A percentile compares a stretch with the other conserved stretches of the same genome.
Conservation (phyloP, 2,888 invertebrate species). For the Conops quadrifasciatus region DNA sequence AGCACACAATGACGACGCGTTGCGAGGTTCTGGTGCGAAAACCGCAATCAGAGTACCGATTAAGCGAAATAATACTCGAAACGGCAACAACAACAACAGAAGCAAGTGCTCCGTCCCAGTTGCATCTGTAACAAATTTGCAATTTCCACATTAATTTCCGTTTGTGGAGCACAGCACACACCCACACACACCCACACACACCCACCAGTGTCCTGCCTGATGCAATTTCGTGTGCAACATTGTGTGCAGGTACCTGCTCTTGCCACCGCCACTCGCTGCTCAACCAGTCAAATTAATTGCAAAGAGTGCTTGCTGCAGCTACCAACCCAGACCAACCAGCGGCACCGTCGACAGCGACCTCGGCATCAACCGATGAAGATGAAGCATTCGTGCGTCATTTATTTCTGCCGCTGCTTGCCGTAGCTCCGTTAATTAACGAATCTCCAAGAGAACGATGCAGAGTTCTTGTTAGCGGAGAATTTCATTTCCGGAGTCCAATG, state of each 20-base stretch:
- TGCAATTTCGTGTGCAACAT: too few species aligned
- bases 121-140: conserved; percentile 46
- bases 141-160: conserved; percentile 58
- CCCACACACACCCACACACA: neutral
- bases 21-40: conserved; percentile 3
- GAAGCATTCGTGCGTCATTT: conserved; percentile 21
- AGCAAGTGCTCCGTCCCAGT: conserved; percentile 21
- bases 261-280: conserved; percentile 12
- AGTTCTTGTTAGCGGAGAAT: neutral
- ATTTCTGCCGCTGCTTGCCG: conserved; percentile 7
- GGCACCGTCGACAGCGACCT: neutral
- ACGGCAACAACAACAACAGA: conserved; percentile 29
- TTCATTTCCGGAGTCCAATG: conserved; percentile 22
- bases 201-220: neutral
- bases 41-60: conserved; percentile 17
- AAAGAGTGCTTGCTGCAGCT: conserved; percentile 7
- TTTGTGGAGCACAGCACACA: conserved; percentile 28
- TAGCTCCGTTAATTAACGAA: conserved; percentile 27
- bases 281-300: conserved; percentile 23
- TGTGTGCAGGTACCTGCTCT: neutral
- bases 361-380: neutral
- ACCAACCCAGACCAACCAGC: neutral
- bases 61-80: conserved; percentile 10
- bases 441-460: neutral
- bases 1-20: neutral